Conservation (phyloP, 64 coral and sea anemone genomes). For the Porites lutea region DNA sequence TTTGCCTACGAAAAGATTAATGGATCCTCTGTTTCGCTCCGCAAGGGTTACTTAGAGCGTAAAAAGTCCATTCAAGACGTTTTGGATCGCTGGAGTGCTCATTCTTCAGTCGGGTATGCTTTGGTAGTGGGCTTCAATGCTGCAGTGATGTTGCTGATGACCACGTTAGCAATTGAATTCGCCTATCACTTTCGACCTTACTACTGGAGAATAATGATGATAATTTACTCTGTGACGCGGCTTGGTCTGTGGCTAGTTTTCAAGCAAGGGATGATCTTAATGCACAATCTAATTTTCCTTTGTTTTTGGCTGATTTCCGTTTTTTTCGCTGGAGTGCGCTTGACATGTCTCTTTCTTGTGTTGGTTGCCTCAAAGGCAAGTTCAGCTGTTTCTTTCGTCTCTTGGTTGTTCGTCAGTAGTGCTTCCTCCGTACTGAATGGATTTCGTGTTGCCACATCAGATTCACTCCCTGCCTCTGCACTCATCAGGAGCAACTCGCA, state of each 20-base stretch:
- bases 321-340: neutral
- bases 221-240: neutral
- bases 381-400: neutral
- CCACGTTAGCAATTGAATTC: neutral
- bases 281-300: neutral
- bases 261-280: neutral
- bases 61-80: neutral
- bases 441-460: neutral
- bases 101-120: neutral
- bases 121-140: neutral
- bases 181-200: neutral
- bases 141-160: neutral
- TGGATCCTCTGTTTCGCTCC: neutral
- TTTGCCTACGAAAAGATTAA: neutral
- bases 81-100: neutral
- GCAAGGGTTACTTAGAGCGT: neutral
- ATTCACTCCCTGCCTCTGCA: too few species aligned
- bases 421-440: neutral
- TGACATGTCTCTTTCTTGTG: neutral
- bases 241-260: neutral
- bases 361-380: neutral
- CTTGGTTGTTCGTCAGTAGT: neutral
- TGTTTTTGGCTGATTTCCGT: neutral
- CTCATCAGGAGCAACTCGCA: neutral
- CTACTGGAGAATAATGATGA: neutral